Base-by-base conservation (phyloP, 2,113 vertebrate species). In the Actenoides lindsayi region DNA sequence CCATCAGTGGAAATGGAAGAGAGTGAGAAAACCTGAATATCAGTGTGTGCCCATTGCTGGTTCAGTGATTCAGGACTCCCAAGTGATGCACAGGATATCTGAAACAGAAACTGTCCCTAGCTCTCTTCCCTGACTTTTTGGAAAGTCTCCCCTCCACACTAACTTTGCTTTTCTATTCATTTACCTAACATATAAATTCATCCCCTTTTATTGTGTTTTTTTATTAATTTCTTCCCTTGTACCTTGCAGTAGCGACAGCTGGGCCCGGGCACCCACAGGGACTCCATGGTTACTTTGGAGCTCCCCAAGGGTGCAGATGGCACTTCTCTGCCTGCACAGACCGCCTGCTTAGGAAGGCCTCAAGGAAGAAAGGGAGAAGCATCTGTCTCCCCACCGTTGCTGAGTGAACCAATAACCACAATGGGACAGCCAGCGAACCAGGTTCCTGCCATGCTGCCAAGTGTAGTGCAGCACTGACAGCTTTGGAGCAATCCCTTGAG, bases 401-500 rank as follows among this genome's bases (percentile, higher is more conserved):
- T 90, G n/a, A 74, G 31, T 0, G 2, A 90, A 69, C 11, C 44
- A 67, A 25, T 50, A 59, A 85, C 35, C 82, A 50, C 0, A 0
- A 75, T 12, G 53, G 82, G 59, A 80, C 75, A 88, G 28, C 18
- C 64, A 82, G 68, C 50, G 89, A 92, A 76, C 65, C 89, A 42
- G 20, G 83, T 63, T 85, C 35, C 74, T 53, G 41, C 57, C 73
- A 44, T 0, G 1, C 60, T 25, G 16, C 65, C 42, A 28, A 57
- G 54, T 46, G 42, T 23, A 81, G 56, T 28, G 27, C n/a, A 57
- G 37, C 2, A 4, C 67, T 95, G 83, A 83, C 82, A 93, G 79
- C 59, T 94, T 79, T 85, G 62, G 70, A 91, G 57, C 39, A 70
- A 56, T 92, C 79, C 82, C 54, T 35, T 62, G 60, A 82, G 95